These are phyloP conservation scores for Endomychus coccineus DNA, from an alignment of 2,888 invertebrate species.

Conservation along the genomic window DNA sequence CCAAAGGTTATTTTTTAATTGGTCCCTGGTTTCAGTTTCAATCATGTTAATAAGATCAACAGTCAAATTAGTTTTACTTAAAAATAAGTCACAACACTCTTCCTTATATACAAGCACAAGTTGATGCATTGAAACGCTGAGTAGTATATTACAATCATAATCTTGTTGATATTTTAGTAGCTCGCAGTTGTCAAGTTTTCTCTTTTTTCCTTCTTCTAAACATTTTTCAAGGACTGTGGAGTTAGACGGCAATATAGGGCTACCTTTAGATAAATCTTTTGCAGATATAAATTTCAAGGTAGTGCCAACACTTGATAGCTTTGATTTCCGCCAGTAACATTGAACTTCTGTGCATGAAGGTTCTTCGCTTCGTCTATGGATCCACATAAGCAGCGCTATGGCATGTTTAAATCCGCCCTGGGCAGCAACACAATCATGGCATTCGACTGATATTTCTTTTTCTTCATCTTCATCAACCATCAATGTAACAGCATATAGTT, in stretches of 20 bases:
- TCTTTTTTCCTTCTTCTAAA: slow-evolving; percentile 12
- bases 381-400: slow-evolving; percentile 19
- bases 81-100: slow-evolving; percentile 7
- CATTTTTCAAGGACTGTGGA: slow-evolving; percentile 7
- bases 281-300: slow-evolving; percentile 14
- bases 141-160: slow-evolving; percentile 1
- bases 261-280: slow-evolving; percentile 20
- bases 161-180: slow-evolving; percentile 8
- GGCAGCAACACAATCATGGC: slow-evolving; percentile 18
- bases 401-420: slow-evolving; percentile 20
- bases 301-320: slow-evolving; percentile 14
- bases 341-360: slow-evolving; percentile 12
- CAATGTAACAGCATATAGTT: too few species aligned
- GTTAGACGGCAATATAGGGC: slow-evolving; percentile 18
- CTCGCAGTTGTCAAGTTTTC: slow-evolving; percentile 13
- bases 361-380: slow-evolving; percentile 12
- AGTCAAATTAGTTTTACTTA: slow-evolving; percentile 5
- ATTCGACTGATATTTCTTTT: slow-evolving; percentile 9
- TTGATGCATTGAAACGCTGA: slow-evolving; percentile 7
- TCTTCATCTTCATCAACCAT: slow-evolving; percentile 15
- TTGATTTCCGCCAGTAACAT: slow-evolving; percentile 12
- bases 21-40: slow-evolving; percentile 2
- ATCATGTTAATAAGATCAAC: background rate
- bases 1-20: slow-evolving; percentile 2
- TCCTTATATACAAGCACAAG: slow-evolving; percentile 10